These are phyloP conservation scores for Gymnopithys bicolor DNA, from an alignment of 2,797 vertebrate species.

Conservation along the genomic window DNA sequence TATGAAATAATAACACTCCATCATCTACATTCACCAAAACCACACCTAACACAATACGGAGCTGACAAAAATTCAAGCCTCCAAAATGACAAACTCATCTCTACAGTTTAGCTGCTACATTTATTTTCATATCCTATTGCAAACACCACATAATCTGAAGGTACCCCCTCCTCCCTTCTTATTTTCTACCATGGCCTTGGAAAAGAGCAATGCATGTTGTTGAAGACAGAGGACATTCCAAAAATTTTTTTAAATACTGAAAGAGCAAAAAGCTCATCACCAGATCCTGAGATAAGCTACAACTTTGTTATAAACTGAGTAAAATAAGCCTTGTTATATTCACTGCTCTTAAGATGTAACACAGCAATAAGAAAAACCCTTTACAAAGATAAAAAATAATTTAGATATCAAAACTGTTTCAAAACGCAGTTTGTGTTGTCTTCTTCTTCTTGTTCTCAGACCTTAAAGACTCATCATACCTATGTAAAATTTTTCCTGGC, in stretches of 20 bases:
- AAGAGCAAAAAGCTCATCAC: not conserved
- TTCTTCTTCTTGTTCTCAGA: not conserved
- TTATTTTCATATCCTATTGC: not conserved
- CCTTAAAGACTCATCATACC: not conserved
- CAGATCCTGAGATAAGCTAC: not conserved
- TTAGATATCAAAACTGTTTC: not conserved
- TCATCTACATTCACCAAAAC: not conserved
- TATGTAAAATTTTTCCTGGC: not conserved
- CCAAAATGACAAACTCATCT: not conserved
- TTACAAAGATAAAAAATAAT: not conserved
- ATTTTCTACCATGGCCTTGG: not conserved
- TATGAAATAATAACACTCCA: not conserved
- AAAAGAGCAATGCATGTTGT: not conserved
- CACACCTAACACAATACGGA: not conserved
- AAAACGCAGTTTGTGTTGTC: not conserved
- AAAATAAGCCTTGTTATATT: not conserved
- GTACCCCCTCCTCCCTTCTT: not conserved
- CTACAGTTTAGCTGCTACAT: not conserved
- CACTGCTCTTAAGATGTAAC: not conserved
- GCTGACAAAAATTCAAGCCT: not conserved
- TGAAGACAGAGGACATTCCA: not conserved
- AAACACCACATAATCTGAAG: not conserved
- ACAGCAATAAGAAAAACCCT: not conserved
- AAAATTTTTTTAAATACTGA: not conserved
- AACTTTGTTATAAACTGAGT: not conserved